Conservation (phyloP, 2,113 vertebrate species). For the Centrocercus urophasianus region DNA sequence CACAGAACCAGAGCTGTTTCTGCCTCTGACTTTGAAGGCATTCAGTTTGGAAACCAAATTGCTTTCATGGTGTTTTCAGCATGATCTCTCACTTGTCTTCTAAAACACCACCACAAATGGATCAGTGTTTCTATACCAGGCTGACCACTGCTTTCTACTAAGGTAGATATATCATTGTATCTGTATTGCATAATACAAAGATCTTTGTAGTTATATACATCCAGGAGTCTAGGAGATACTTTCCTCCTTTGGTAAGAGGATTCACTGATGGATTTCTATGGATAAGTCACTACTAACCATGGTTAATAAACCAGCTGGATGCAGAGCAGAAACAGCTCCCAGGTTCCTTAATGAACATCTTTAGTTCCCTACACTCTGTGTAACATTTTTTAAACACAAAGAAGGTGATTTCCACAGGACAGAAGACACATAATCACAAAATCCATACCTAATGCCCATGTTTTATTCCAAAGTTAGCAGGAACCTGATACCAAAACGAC, state of each 20-base stretch:
- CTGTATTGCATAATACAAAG: neutral
- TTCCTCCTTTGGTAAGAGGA: neutral
- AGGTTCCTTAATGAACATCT: neutral
- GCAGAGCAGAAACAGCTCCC: neutral
- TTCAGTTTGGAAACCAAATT: neutral
- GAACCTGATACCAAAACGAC: neutral
- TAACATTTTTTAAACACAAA: neutral
- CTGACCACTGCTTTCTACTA: neutral
- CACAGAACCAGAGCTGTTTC: rapidly evolving
- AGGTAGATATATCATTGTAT: neutral
- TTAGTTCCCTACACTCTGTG: neutral
- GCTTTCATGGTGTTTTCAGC: neutral
- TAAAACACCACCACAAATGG: neutral
- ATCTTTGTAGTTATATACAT: neutral
- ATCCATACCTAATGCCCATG: neutral
- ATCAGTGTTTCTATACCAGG: neutral
- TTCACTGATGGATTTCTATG: neutral
- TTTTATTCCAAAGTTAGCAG: neutral
- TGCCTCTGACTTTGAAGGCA: neutral
- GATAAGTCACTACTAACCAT: neutral
- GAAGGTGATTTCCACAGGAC: neutral
- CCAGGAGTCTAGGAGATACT: neutral
- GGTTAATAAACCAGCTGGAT: neutral
- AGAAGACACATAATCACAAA: neutral
- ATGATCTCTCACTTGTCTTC: neutral